A percentile compares a stretch with the other conserved stretches of the same genome.
phyloP scores from a whole-genome alignment of 2,797 vertebrate species.

The Enteromius unitaeniatus region DNA sequence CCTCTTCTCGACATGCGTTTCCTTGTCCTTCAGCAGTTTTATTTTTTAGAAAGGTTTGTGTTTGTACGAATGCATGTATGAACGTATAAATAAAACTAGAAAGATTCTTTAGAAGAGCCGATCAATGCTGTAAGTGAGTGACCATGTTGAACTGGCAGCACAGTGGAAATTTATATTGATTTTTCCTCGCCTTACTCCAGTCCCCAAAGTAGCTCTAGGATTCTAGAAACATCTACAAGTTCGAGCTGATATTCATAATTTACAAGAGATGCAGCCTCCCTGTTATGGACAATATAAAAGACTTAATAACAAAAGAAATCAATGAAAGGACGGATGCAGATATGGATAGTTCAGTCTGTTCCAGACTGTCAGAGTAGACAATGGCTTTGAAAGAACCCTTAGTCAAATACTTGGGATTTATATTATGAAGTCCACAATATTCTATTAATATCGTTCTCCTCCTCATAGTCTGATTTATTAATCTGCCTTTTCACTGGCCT shows the following conservation, averaged over 20 bases:
- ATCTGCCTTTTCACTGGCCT: slow-evolving; percentile 17
- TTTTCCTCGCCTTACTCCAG: slow-evolving; percentile 66
- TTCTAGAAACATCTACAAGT: slow-evolving; percentile 37
- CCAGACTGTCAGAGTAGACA: slow-evolving; percentile 49
- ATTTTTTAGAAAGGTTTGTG: neutral
- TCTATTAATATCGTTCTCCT: slow-evolving; percentile 10
- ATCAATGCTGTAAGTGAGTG: slow-evolving; percentile 76
- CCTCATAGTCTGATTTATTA: slow-evolving; percentile 17
- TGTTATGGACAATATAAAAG: slow-evolving; percentile 47
- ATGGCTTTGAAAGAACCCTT: slow-evolving; percentile 45
- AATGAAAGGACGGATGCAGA: slow-evolving; percentile 46
- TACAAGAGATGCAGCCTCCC: slow-evolving; percentile 20
- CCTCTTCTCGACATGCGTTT: neutral
- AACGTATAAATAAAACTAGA: slow-evolving; percentile 60
- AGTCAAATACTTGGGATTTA: slow-evolving; percentile 34
- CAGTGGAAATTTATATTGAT: slow-evolving; percentile 72
- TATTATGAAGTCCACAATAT: slow-evolving; percentile 4
- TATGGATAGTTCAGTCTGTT: slow-evolving; percentile 42
- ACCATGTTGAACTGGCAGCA: slow-evolving; percentile 69
- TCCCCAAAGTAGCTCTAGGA: slow-evolving; percentile 56
- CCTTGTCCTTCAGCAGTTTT: slow-evolving; percentile 36
- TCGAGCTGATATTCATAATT: slow-evolving; percentile 36
- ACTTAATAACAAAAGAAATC: slow-evolving; percentile 54
- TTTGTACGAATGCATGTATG: neutral
- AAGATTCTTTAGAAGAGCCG: slow-evolving; percentile 74